Percentiles rank a stretch among this genome's conserved stretches.
These are phyloP conservation scores for Plodia interpunctella DNA, from an alignment of 1,140 invertebrate genomes.

Conservation along the genomic window DNA sequence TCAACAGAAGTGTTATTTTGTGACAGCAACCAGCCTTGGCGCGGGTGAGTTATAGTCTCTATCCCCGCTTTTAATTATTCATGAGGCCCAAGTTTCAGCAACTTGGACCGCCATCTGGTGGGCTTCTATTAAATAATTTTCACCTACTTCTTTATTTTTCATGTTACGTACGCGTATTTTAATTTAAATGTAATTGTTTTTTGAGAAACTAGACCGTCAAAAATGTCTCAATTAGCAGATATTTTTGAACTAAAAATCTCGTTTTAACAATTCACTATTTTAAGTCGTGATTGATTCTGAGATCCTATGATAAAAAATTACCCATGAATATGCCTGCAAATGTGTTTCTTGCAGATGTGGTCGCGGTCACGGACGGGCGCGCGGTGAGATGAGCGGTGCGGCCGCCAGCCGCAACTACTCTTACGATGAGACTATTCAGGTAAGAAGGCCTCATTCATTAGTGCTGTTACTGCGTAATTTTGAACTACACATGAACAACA, in stretches of 20 bases:
- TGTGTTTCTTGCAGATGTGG: conserved; percentile 42
- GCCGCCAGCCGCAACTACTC: conserved; percentile 50
- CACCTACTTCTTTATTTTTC: conserved; percentile 37
- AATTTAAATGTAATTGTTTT: conserved; percentile 23
- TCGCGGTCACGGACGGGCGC: conserved; percentile 44
- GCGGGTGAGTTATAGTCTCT: conserved; percentile 52
- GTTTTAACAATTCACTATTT: too few species aligned
- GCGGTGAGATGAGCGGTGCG: conserved; percentile 60
- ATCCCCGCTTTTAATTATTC: conserved; percentile 62
- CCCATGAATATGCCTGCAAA: not conserved
- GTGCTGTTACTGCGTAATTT: not conserved
- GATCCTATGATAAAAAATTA: too few species aligned
- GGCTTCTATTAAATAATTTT: conserved; percentile 44
- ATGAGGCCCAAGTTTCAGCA: conserved; percentile 50
- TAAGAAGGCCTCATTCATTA: conserved; percentile 20
- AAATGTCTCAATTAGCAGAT: too few species aligned
- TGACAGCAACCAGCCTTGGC: conserved; percentile 21
- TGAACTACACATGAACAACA: too few species aligned
- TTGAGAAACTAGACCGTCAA: too few species aligned
- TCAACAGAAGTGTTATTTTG: conserved; percentile 47
- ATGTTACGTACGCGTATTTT: conserved; percentile 28
- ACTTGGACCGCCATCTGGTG: conserved; percentile 52
- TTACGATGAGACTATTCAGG: conserved; percentile 69
- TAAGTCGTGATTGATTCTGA: too few species aligned
- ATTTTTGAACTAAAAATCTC: too few species aligned